Base-by-base conservation (phyloP, 92 coral and sea anemone species). In the Galaxea fascicularis region DNA sequence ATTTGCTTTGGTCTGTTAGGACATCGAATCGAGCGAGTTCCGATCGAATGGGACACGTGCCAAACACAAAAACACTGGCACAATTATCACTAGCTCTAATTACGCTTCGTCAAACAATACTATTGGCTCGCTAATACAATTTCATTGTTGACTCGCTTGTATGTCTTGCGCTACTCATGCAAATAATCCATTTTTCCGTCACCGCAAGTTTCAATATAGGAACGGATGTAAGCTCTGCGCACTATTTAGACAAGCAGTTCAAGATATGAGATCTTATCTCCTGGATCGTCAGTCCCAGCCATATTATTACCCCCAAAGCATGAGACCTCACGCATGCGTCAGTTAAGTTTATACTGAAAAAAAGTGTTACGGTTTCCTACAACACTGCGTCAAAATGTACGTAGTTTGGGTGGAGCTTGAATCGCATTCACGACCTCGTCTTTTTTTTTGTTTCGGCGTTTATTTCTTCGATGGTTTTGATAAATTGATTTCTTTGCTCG, bases 111-210 rank as follows among this genome's bases (percentile, higher is more conserved):
- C 93, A 80, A 86, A 90, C 82, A 90, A 90, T 86, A 66, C 90
- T 79, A 90, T 90, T 86, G 93, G 93, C 74, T 86, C 68, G 87
- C 87, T 90, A 90, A 90, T 80, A 78, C 90, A 87, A 90, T 90
- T 86, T 90, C 84, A 75, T 90, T 90, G 93, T 90, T 85, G 80
- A 90, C 93, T 86, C 87, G 78, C 77, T 90, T 75, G 80, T 73
- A 78, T 82, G 74, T 65, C 71, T 67, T 77, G 77, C 59, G 80
- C 80, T 71, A 82, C 74, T 66, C 90, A 71, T 44, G 87, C 90
- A 90, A 90, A 90, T 80, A 90, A 90, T 80, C 93, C 87, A 81
- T 86, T 86, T 86, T 79, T 64, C 65, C 65, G 63, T 22, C 86
- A 76, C 57, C 78, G 76, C 78, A 71, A 82, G 78, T 82, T 82